A percentile compares a stretch with the other conserved stretches of the same genome.
Evolutionary conservation across 2,888 invertebrate species (phyloP).

Genomic region (Ophonus ardosiacus): DNA sequence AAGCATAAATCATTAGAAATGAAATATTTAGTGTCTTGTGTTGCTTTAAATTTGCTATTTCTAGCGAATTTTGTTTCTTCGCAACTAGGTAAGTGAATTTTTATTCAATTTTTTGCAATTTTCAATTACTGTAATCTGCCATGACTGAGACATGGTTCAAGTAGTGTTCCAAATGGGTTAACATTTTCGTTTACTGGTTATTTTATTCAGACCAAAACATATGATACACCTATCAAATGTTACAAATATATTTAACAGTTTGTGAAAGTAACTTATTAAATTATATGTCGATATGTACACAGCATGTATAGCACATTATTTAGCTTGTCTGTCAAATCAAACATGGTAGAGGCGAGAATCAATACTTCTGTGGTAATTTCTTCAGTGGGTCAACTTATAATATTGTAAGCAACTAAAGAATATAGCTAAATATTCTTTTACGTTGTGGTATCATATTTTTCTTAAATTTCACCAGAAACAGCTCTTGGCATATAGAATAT

Average conservation of each 20-base stretch:
- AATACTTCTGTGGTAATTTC: conserved; percentile 61
- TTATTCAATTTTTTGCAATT: neutral
- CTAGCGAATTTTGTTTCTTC: conserved; percentile 71
- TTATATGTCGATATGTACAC: conserved; percentile 8
- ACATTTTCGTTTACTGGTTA: neutral
- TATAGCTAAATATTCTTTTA: conserved; percentile 10
- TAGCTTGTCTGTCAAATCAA: conserved; percentile 60
- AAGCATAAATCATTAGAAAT: conserved; percentile 69
- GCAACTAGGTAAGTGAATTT: conserved; percentile 67
- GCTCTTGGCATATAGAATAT: conserved; percentile 24
- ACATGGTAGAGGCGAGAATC: conserved; percentile 61
- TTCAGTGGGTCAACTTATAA: conserved; percentile 60
- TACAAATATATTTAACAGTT: neutral
- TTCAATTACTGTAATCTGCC: neutral
- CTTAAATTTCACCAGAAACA: conserved; percentile 14
- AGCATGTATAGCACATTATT: conserved; percentile 45
- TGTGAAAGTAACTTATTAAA: neutral
- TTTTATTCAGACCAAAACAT: conserved; percentile 19
- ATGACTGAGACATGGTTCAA: conserved; percentile 2
- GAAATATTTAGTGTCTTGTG: conserved; percentile 73
- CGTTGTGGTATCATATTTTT: neutral
- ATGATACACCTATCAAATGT: neutral
- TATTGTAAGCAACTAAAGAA: conserved; percentile 45
- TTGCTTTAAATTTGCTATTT: conserved; percentile 71
- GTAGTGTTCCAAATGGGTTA: neutral